Conservation (phyloP, 1,140 invertebrate species). For the Antheraea mylitta region DNA sequence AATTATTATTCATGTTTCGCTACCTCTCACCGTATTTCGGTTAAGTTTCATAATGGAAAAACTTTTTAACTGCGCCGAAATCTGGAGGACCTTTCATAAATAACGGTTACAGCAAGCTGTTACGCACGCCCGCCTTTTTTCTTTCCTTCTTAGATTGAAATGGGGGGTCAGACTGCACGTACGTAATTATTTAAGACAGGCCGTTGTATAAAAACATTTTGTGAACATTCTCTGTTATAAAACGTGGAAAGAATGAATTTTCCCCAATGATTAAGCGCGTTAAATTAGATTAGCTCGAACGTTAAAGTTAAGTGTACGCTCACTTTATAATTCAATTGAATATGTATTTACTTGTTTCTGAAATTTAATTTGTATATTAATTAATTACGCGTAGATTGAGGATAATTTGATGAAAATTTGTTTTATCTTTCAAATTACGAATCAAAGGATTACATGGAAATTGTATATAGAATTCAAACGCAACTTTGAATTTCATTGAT, state of each 20-base stretch:
- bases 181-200: constrained; percentile 55
- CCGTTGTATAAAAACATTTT: constrained; percentile 37
- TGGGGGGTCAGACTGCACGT: constrained; percentile 55
- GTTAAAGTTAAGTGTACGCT: constrained; percentile 8
- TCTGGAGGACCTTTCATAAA: constrained; percentile 59
- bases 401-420: constrained; percentile 11
- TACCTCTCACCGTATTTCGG: constrained; percentile 38
- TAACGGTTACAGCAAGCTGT: constrained; percentile 66
- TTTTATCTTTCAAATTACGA: no score
- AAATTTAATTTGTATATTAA: constrained; percentile 3
- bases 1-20: constrained; percentile 56
- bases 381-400: not conserved
- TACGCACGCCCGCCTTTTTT: constrained; percentile 48
- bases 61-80: constrained; percentile 59
- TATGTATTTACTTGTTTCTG: constrained; percentile 16
- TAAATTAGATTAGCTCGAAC: constrained; percentile 27
- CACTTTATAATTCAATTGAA: constrained; percentile 22
- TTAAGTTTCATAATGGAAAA: constrained; percentile 64
- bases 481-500: no score
- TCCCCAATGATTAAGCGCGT: constrained; percentile 25
- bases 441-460: no score
- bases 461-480: no score
- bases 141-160: constrained; percentile 37
- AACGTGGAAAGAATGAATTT: constrained; percentile 44
- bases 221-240: constrained; percentile 26